Evolutionary conservation across 2,888 invertebrate species (phyloP), one percentile per base, ranked within the genome.

Genomic region (Galerucella calmariensis): DNA sequence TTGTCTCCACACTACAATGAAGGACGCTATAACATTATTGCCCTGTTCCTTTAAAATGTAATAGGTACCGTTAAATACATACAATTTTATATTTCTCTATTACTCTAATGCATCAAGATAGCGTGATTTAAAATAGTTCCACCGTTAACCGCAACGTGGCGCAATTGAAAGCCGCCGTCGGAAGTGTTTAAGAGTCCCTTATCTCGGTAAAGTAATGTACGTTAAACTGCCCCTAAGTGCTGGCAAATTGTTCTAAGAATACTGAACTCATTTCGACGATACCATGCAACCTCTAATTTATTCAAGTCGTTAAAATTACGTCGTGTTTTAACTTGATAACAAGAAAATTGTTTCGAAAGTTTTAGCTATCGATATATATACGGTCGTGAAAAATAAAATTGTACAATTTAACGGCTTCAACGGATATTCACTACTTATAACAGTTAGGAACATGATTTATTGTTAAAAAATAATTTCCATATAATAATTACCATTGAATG

Each of bases 171-270:
- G 86, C 82, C 77, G 83, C 85, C 84, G 86, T 84, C 86, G 86
- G 86, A 87, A 87, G 85, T 85, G 85, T 87, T 87, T 87, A 87
- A 85, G 84, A 82, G 78, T 78, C 81, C 83, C 86, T 87, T 87
- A 87, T 87, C 86, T 84, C 79, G 79, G 83, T 84, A 85, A 85
- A 85, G 86, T 87, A 87, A 87, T 87, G 85, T 86, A 87, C 85
- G 86, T 84, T 87, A 87, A 88, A 87, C 87, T 87, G 85, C 86
- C 87, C 86, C 84, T 86, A 87, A 87, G 86, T 86, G 86, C 86
- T 85, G 85, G 86, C 86, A 87, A 87, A 87, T 87, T 86, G 85
- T 84, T 85, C 82, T 79, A 77, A 82, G 83, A 84, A 84, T 41
- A 35, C 16, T 16, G n/a, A 62, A 61, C 35, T n/a, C 35, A 41